Conservation (phyloP, 2,113 vertebrate species). For the Rattus norvegicus region GRCr8 NC_086025.1:60536501-60537000, state of each 20-base stretch:
- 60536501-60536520: conserved; percentile 31
- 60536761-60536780: conserved; percentile 56
- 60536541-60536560: conserved; percentile 64
- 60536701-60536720: conserved; percentile 39
- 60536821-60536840: conserved; percentile 57
- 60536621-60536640: conserved; percentile 62
- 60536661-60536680: conserved; percentile 71
- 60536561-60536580: conserved; percentile 23
- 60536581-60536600: conserved; percentile 64
- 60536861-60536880: conserved; percentile 61
- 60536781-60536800: conserved; percentile 50
- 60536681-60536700: conserved; percentile 61
- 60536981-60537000: conserved; percentile 73
- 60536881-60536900: conserved; percentile 55
- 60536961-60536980: conserved; percentile 79
- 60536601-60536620: conserved; percentile 62
- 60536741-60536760: conserved; percentile 60
- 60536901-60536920: conserved; percentile 77
- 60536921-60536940: conserved; percentile 80
- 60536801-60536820: conserved; percentile 55
- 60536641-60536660: conserved; percentile 77
- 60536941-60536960: conserved; percentile 71
- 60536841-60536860: conserved; percentile 70
- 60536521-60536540: conserved; percentile 14
- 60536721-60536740: conserved; percentile 69